Conservation (phyloP, 2,888 invertebrate genomes). For the Drosophila imparisetae region DNA sequence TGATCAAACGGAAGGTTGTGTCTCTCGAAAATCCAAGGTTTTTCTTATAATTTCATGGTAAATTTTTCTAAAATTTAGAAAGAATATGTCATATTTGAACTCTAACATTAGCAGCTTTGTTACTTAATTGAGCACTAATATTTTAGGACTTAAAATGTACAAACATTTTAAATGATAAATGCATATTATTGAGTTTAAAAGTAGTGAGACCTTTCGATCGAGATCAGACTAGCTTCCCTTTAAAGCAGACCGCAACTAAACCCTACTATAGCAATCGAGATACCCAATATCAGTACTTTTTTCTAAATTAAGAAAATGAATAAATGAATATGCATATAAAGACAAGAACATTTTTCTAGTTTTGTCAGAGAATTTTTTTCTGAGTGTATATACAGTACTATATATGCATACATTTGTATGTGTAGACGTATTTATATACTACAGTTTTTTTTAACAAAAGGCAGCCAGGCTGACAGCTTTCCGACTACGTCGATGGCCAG, state of each 20-base stretch:
- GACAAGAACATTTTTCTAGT: neutral
- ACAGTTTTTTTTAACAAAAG: conserved; percentile 40
- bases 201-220: too few relatives aligned
- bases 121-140: rapidly evolving
- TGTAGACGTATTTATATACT: conserved; percentile 12
- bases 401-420: conserved; percentile 7
- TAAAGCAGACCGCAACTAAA: too few relatives aligned
- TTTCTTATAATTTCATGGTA: neutral
- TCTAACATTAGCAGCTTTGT: neutral
- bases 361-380: neutral
- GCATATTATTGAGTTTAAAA: too few relatives aligned
- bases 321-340: neutral
- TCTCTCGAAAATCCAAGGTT: neutral
- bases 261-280: too few relatives aligned
- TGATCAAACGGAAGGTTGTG: neutral
- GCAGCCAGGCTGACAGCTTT: conserved; percentile 52
- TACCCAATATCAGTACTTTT: too few relatives aligned
- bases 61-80: neutral
- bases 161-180: too few relatives aligned
- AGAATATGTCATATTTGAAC: neutral
- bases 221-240: too few relatives aligned
- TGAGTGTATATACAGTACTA: neutral
- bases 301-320: too few relatives aligned
- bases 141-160: neutral
- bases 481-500: conserved; percentile 53